Base-by-base conservation (phyloP, 2,888 invertebrate species). In the Ophraella communa region DNA sequence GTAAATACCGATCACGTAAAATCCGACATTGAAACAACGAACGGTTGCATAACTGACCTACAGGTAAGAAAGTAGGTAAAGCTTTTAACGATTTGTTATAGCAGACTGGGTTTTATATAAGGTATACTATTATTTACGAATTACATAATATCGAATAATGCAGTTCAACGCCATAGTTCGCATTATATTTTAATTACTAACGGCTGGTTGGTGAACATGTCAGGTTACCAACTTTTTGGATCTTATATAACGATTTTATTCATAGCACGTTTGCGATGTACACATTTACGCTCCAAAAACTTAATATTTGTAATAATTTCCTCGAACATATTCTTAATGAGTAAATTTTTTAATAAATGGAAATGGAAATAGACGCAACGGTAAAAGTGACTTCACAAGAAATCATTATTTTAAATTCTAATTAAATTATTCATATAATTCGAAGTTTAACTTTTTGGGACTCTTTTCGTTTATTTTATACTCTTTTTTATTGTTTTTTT, bases 21-120 rank as follows among this genome's bases (percentile, higher is more conserved):
- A 21, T 33, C 8, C 68, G 72, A 71, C 72, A 71, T 72, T 72
- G 69, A 70, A 72, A 67, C 55, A 59, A 58, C 47, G 53, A 64
- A 63, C 70, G 65, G 67, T 51, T 51, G 49, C 55, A 49, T 66
- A 71, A 72, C 68, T 72, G 70, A 72, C 72, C 72, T 67, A 71
- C 65, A 72, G 65, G 35, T 24, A 62, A 39, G 52, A 51, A 59
- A 64, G 64, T 66, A 62, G 64, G 60, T 60, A 51, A 62, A 62
- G 58, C 62, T 64, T 64, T 62, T 62, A 66, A 27, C 60, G 63
- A 54, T 65, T 62, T 30, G 65, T 65, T 63, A 66, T 66, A 59
- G 30, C 45, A 42, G 45, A 60, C 63, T 63, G 56, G 52, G 20
- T 62, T 66, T 66, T 63, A 63, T 56, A 63, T 56, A 56, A 66